Evolutionary conservation across 2,113 vertebrate species (phyloP).

Genomic region (Nothocercus nigrocapillus): DNA sequence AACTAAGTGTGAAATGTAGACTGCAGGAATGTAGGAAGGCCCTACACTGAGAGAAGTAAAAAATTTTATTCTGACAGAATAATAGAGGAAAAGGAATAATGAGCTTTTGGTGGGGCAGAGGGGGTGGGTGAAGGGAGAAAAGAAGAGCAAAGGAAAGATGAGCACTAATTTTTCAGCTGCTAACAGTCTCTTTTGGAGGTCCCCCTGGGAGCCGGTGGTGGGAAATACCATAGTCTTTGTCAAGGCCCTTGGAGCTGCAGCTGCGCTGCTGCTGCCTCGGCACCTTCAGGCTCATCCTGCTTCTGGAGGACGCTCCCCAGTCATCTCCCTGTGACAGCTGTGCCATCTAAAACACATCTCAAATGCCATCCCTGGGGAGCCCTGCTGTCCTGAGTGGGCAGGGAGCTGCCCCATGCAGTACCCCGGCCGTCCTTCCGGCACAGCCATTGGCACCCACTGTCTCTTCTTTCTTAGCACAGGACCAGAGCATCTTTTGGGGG

Average conservation of each 20-base stretch:
- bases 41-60: not conserved
- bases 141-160: not conserved
- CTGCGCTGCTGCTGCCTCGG: not conserved
- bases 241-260: too few relatives aligned
- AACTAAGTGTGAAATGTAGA: not conserved
- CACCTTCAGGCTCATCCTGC: not conserved
- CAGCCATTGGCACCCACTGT: not conserved
- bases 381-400: not conserved
- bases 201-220: not conserved
- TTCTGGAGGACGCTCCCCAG: too few relatives aligned
- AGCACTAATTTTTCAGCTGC: accelerated
- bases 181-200: too few relatives aligned
- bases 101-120: not conserved
- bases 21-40: not conserved
- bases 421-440: not conserved
- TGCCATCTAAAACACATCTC: too few relatives aligned
- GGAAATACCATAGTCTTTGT: not conserved
- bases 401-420: not conserved
- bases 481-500: not conserved
- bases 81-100: not conserved
- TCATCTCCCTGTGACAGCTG: not conserved
- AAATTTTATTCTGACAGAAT: not conserved
- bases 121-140: not conserved
- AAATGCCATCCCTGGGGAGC: not conserved
- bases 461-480: not conserved